Evolutionary conservation across 2,888 invertebrate genomes (phyloP), one percentile per base, ranked within the genome.

Genomic region (Dryomyza anilis): DNA sequence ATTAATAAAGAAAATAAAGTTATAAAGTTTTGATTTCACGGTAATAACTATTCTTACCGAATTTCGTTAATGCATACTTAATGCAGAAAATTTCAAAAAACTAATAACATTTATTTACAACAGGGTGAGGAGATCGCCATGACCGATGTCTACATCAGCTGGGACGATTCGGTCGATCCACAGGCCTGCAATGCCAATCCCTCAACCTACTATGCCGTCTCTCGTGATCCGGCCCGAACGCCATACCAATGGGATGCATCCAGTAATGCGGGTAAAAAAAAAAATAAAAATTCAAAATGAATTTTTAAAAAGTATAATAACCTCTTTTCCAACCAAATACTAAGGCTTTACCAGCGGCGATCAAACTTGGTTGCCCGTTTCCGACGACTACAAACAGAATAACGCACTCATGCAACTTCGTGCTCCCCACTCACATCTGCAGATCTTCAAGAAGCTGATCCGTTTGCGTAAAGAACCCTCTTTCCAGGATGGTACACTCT

Each of bases 51-150:
- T n/a, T n/a, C n/a, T n/a, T n/a, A n/a, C n/a, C n/a, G n/a, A n/a
- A n/a, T n/a, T n/a, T n/a, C n/a, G n/a, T n/a, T n/a, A n/a, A n/a
- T n/a, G n/a, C n/a, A n/a, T 33, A 8, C 4, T 43, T 7, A 16
- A 43, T 43, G n/a, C 2, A 36, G n/a, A 36, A 14, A n/a, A 12
- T 43, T 7, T 5, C 14, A 6, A 43, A 12, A 16, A 8, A 43
- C 36, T 43, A n/a, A n/a, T n/a, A n/a, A n/a, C n/a, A n/a, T n/a
- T n/a, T n/a, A n/a, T n/a, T n/a, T n/a, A n/a, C n/a, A n/a, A 3
- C 29, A 80, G 78, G 92, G 92, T 0, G 91, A 92, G 74, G 91
- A 92, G 76, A 84, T 92, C 23, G 91, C 87, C 0, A 89, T 91
- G 89, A 79, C 81, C 21, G 85, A 88, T 74, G 81, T 83, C 1